Base-by-base conservation (phyloP, 2,888 invertebrate genomes). In the Andricus curvator region DNA sequence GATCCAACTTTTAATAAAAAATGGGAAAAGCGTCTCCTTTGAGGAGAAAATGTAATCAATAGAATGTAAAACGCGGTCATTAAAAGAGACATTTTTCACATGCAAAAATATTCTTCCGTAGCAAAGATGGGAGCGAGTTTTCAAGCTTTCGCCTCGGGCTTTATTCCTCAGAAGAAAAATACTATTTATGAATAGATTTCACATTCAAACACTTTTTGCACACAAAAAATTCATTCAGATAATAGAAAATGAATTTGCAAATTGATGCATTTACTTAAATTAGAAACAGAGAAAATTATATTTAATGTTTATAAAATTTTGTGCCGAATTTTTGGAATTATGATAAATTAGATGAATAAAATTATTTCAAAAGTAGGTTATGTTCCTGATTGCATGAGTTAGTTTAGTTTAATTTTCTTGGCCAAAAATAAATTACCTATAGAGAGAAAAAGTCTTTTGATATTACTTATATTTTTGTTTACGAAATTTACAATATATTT, bases 81-180 rank as follows among this genome's bases (percentile, higher is more conserved):
- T 56, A n/a, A 9, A 65, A 60, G 67, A 65, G 56, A 51, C 4
- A 65, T 33, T 51, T 66, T 66, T 8, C 48, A 65, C 17, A 44
- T 44, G 51, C 33, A 65, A 64, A 78, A 66, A 65, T 25, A 78
- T 44, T 56, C 65, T 33, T 81, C 76, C 80, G 79, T 82, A n/a
- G n/a, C 65, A 68, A 67, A 60, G 51, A 41, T 78, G 64, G 8
- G 0, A 22, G 15, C 17, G 41, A 70, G 44, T 11, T 70, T 33
- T 17, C 29, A 3, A 70, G 48, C 48, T 70, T 70, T 48, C 41
- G 15, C 41, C 22, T 44, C 25, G 4, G 51, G 20, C 44, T 70
- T 33, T 33, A 29, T 68, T 68, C 25, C 2, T 48, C 48, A 11
- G 41, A 48, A 48, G 17, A 41, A 68, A 33, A 15, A 48, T 3